Conservation (phyloP, 1,140 invertebrate genomes). For the Drosophila orena region DNA sequence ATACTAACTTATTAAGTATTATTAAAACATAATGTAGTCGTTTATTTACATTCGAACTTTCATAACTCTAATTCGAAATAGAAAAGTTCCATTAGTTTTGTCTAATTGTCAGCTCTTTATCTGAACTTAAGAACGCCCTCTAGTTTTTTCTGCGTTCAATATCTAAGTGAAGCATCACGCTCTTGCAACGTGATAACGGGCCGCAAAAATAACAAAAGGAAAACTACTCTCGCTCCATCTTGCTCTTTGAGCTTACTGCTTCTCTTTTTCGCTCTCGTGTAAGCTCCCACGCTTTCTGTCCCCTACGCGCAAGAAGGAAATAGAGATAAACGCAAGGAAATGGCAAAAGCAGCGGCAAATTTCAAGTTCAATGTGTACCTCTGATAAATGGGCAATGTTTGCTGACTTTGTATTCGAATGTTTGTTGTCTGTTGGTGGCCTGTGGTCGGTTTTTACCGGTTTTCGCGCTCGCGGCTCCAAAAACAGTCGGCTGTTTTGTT, state of each 20-base stretch:
- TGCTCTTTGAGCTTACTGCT: background rate
- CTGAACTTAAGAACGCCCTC: background rate
- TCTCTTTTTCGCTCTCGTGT: constrained; percentile 1
- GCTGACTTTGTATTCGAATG: background rate
- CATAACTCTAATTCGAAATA: background rate
- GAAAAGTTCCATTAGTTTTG: too few relatives aligned
- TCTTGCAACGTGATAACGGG: constrained; percentile 61
- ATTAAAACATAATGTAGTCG: background rate
- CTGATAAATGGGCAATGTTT: constrained; percentile 8
- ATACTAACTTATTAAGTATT: too few relatives aligned
- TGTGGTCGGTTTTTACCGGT: constrained; percentile 32
- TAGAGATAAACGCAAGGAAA: background rate
- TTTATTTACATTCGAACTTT: background rate
- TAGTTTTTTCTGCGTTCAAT: constrained; percentile 7
- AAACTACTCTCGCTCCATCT: constrained; percentile 3
- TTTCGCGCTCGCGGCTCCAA: constrained; percentile 18
- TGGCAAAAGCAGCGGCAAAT: constrained; percentile 4
- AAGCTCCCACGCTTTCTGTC: constrained; percentile 19
- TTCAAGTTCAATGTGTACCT: constrained; percentile 47
- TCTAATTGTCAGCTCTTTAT: background rate
- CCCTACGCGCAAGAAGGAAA: background rate
- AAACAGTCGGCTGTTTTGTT: constrained; percentile 32
- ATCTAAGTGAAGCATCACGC: constrained; percentile 46
- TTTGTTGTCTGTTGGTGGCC: constrained; percentile 9
- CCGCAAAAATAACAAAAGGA: constrained; percentile 16